Conservation (phyloP, 2,888 invertebrate species). For the Dynastes hyllus region DNA sequence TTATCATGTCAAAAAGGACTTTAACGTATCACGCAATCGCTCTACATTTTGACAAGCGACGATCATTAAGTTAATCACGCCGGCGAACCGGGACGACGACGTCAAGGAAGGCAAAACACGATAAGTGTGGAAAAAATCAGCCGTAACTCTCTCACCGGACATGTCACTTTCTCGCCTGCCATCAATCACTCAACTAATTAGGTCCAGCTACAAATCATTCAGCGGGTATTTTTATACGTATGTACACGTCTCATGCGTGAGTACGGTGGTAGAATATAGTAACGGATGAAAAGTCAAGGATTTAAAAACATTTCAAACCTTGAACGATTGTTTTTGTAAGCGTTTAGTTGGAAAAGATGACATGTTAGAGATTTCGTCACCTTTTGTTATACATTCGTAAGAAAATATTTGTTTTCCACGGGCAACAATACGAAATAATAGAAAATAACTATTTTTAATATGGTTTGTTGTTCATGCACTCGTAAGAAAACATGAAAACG, state of each 20-base stretch:
- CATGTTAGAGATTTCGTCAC: too few species aligned
- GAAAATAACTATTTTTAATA: too few species aligned
- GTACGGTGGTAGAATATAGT: not conserved
- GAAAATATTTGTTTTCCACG: too few species aligned
- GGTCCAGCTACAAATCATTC: slow-evolving; percentile 16
- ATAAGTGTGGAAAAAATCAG: slow-evolving; percentile 20
- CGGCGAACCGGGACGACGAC: slow-evolving; percentile 1
- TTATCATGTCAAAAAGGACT: not conserved
- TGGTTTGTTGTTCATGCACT: too few species aligned
- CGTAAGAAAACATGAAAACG: too few species aligned
- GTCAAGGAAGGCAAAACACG: slow-evolving; percentile 12
- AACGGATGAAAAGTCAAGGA: not conserved
- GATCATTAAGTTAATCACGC: slow-evolving; percentile 8
- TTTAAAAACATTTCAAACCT: not conserved
- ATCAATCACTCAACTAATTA: slow-evolving; percentile 31
- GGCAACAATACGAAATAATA: too few species aligned
- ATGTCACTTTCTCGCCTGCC: slow-evolving; percentile 19
- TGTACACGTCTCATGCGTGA: not conserved
- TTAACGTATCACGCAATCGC: not conserved
- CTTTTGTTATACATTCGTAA: too few species aligned
- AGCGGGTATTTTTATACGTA: slow-evolving; percentile 10
- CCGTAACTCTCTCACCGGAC: slow-evolving; percentile 29
- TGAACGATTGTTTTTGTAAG: too few species aligned
- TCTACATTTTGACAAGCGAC: slow-evolving; percentile 3
- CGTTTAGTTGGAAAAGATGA: too few species aligned